Conservation (phyloP, 1,140 invertebrate species). For the Sminthurinus signatus region DNA sequence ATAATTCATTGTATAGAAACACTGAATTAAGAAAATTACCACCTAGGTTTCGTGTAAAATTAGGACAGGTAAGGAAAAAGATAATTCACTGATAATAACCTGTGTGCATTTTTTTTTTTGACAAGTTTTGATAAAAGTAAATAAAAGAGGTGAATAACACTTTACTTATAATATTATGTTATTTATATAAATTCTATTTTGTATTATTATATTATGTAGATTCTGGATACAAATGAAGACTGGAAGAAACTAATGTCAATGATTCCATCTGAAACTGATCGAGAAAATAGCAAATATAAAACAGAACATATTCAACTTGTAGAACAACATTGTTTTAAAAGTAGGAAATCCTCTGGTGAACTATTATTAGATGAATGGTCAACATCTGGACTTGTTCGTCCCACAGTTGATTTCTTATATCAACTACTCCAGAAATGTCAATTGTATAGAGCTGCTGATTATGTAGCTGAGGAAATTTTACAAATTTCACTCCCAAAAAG, state of each 20-base stretch:
- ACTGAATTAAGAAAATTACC: conserved; percentile 56
- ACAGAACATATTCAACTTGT: conserved; percentile 40
- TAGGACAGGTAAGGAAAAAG: too few species aligned
- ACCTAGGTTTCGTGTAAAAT: conserved; percentile 45
- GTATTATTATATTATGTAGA: conserved; percentile 7
- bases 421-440: conserved; percentile 59
- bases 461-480: conserved; percentile 59
- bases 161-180: too few species aligned
- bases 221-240: conserved; percentile 49
- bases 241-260: conserved; percentile 67
- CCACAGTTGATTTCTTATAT: conserved; percentile 58
- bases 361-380: conserved; percentile 77
- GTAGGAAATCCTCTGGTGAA: conserved; percentile 45
- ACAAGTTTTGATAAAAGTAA: too few species aligned
- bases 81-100: too few species aligned
- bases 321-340: conserved; percentile 25
- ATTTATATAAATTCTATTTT: too few species aligned
- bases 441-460: conserved; percentile 71
- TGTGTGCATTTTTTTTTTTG: too few species aligned
- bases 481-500: conserved; percentile 5
- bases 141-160: too few species aligned
- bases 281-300: conserved; percentile 54
- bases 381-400: conserved; percentile 62
- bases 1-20: conserved; percentile 38
- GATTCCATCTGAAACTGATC: conserved; percentile 50